phyloP scores from a whole-genome alignment of 2,113 vertebrate species.

The Charina bottae region DNA sequence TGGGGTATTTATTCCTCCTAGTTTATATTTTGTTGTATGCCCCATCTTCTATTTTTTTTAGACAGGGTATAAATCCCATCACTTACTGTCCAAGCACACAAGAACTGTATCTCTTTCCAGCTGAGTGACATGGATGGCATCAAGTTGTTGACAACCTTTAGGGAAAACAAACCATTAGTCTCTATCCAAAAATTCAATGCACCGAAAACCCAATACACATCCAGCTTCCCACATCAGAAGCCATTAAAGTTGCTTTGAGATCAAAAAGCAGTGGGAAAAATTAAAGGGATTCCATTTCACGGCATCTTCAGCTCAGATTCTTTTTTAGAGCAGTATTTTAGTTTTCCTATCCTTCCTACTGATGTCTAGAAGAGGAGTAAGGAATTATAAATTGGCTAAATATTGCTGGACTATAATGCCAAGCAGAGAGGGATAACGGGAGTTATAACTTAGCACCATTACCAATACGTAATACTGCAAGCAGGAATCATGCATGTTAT shows the following conservation, averaged over 20 bases:
- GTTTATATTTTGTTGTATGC: not conserved
- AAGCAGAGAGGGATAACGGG: not conserved
- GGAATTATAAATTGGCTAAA: not conserved
- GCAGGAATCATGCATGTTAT: not conserved
- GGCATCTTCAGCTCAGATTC: not conserved
- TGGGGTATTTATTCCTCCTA: not conserved
- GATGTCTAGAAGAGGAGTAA: not conserved
- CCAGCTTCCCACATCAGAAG: not conserved
- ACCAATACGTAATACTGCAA: not conserved
- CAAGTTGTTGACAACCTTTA: conserved; percentile 87
- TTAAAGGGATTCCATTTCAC: not conserved
- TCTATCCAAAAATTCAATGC: not conserved
- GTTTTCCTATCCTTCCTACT: not conserved
- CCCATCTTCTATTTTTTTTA: not conserved
- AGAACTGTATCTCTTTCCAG: conserved; percentile 97
- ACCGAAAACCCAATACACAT: not conserved
- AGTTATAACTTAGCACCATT: not conserved
- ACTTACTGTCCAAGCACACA: conserved; percentile 97
- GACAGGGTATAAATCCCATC: not conserved
- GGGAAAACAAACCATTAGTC: not conserved
- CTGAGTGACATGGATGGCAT: conserved; percentile 96
- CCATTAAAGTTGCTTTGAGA: not conserved
- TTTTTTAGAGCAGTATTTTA: not conserved
- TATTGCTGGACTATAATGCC: not conserved
- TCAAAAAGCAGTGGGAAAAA: not conserved